Conservation (phyloP, 2,888 invertebrate genomes). For the Bugula neritina region DNA sequence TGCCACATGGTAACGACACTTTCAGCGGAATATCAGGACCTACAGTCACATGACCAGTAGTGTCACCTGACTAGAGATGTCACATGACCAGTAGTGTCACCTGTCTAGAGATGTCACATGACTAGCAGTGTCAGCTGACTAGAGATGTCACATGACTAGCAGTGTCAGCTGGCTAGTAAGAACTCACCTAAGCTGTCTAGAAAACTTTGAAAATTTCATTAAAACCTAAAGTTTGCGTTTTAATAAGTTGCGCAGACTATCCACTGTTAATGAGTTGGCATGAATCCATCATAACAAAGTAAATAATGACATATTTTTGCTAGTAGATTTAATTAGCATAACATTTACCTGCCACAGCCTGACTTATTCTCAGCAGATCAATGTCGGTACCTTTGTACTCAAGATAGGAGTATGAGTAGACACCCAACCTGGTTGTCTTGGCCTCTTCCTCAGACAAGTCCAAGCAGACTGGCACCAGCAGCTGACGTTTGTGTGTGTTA, state of each 20-base stretch:
- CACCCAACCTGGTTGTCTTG: not conserved
- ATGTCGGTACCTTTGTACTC: not conserved
- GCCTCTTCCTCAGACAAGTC: conserved; percentile 1
- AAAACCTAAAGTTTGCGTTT: too few species aligned
- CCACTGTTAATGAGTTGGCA: too few species aligned
- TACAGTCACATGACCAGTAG: not conserved
- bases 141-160: not conserved
- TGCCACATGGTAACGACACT: not conserved
- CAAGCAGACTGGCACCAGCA: not conserved
- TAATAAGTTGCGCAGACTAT: too few species aligned
- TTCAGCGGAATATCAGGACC: not conserved
- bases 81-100: not conserved
- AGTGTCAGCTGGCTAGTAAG: not conserved
- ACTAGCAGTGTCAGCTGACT: not conserved
- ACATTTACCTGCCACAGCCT: conserved; percentile 5
- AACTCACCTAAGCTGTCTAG: too few species aligned
- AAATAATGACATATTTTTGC: too few species aligned
- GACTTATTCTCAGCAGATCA: not conserved
- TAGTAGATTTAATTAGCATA: not conserved
- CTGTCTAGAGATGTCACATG: not conserved
- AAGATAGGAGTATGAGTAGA: not conserved
- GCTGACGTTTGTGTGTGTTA: not conserved
- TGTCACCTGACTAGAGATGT: too few species aligned
- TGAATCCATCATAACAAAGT: too few species aligned
- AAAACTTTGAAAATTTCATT: too few species aligned